Evolutionary conservation across 37 sponge, comb jelly and placozoan species (phyloP), one percentile per base, ranked within the genome.

Genomic region (Spongilla lacustris): DNA sequence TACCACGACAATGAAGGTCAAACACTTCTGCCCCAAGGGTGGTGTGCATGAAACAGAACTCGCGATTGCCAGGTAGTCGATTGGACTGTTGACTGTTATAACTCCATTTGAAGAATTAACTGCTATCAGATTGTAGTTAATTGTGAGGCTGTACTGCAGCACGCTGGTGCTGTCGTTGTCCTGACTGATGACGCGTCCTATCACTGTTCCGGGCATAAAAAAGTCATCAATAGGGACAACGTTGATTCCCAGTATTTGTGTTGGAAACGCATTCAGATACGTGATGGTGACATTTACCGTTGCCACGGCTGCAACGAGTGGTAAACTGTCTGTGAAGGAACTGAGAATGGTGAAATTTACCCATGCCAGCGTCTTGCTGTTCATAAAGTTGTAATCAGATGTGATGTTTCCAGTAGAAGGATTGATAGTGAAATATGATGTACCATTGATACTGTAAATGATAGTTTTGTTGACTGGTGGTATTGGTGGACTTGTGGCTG

Each of bases 161-260:
- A 26, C 66, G 76, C 85, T 85, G 22, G 46, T 66, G 21, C 85
- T 74, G 75, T 93, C 94, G 0, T n/a, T 25, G 81, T 93, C 94
- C 2, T 13, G 71, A 4, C 88, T 91, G 27, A 29, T 22, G 29
- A 90, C 41, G 11, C 38, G 11, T 26, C 90, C 88, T 46, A 93
- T 74, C 6, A 82, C 37, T 35, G 36, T 26, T 21, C 84, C 84
- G 0, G 81, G 68, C 2, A 24, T 2, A 3, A n/a, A 23, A 67
- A 35, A 83, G 48, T 91, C 91, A 14, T 50, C 24, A 9, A 86
- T 27, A 1, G 24, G 0, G n/a, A 78, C n/a, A 10, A 71, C 71
- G 25, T 77, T 46, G 46, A 90, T 74, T 25, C 28, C 34, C 31
- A 72, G 29, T 27, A 86, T 73, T 19, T 67, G 33, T 0, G 79